Evolutionary conservation across 2,797 vertebrate species (phyloP), one percentile per base, ranked within the genome.

Genomic region (Odontamblyopus lacepedii): DNA sequence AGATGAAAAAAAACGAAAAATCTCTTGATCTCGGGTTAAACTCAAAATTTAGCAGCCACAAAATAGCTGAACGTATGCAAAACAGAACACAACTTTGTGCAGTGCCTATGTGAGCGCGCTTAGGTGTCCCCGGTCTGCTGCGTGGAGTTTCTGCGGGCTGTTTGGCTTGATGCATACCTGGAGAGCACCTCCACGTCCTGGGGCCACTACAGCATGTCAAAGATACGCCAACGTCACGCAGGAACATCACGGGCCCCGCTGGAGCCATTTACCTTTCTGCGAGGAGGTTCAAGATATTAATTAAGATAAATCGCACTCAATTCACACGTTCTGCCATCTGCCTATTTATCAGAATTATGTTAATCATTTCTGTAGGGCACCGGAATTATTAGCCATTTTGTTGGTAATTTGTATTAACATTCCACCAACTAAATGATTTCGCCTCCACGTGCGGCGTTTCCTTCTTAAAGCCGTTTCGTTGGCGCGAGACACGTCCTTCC

Each of bases 271-370:
- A 97, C 96, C 96, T 97, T 96, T 94, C 93, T 95, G 93, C 84
- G 94, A 97, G 94, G 94, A 92, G 91, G 95, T 97, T 97, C 95
- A 94, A 98, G 98, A 99, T 99, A 98, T 99, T 99, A 98, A 99
- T 99, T 99, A 99, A 99, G 98, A 99, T 99, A 98, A 98, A 98
- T 97, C 95, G 94, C 95, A 95, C 96, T 97, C 96, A 95, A 98
- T 97, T 98, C 96, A 95, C 94, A 96, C 94, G 96, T 96, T 95
- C 96, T 95, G 95, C 96, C 97, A 98, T 98, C 96, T 95, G 94
- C 94, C 97, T 97, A 99, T 99, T 99, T 98, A 99, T 99, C 97
- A 97, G 97, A 98, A 98, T 99, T 99, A 99, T 97, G 97, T 95
- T 98, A 99, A 99, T 99, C 96, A 98, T 98, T 99, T 98, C 97